These are phyloP conservation scores for Tupiocoris notatus DNA, from an alignment of 2,888 invertebrate species.

Conservation along the genomic window DNA sequence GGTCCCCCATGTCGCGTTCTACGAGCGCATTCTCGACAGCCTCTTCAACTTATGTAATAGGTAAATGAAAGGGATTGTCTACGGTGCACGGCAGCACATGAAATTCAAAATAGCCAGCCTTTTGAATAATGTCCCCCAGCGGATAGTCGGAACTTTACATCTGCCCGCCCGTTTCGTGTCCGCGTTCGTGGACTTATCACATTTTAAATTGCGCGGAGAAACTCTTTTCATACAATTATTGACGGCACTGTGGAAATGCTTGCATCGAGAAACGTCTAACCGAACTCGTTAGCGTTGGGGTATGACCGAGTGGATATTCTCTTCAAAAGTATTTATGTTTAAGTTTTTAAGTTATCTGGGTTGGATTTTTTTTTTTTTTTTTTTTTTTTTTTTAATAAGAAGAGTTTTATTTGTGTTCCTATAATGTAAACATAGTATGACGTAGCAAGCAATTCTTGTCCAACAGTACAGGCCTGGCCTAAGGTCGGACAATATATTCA, in stretches of 20 bases:
- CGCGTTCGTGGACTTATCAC: not conserved
- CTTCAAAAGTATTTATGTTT: too few species aligned
- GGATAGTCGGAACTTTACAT: not conserved
- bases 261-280: not conserved
- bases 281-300: not conserved
- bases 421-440: too few species aligned
- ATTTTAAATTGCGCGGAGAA: constrained; percentile 25
- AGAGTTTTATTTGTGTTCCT: too few species aligned
- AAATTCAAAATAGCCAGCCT: not conserved
- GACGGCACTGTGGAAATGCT: not conserved
- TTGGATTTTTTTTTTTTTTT: too few species aligned
- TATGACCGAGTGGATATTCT: too few species aligned
- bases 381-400: too few species aligned
- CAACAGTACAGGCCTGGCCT: too few species aligned
- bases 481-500: too few species aligned
- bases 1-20: too few species aligned
- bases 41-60: not conserved
- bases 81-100: not conserved
- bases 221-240: constrained; percentile 15
- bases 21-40: too few species aligned
- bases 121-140: not conserved
- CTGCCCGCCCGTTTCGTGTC: not conserved
- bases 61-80: not conserved
- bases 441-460: too few species aligned
- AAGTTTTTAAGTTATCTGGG: too few species aligned